Conservation (phyloP, 2,113 vertebrate genomes). For the Excalfactoria chinensis region DNA sequence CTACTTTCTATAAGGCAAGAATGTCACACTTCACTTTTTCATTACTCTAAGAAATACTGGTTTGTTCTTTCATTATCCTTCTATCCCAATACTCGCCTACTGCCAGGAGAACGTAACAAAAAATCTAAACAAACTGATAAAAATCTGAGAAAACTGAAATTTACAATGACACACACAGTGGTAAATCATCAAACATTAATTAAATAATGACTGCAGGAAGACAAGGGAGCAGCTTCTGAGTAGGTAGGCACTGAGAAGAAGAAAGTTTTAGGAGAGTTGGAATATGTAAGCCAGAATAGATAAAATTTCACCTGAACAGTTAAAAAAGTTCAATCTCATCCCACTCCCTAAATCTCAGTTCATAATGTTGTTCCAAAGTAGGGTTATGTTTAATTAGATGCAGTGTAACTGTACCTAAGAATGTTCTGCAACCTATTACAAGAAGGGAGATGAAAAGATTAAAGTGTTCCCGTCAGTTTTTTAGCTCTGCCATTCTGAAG, state of each 20-base stretch:
- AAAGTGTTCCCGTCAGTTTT: not conserved
- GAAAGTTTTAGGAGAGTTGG: not conserved
- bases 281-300: not conserved
- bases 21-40: not conserved
- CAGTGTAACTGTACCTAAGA: not conserved
- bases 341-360: not conserved
- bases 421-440: not conserved
- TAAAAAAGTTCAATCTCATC: not conserved
- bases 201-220: not conserved
- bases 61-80: not conserved
- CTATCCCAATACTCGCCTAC: not conserved
- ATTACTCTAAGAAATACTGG: not conserved
- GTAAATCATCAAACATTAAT: not conserved
- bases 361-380: not conserved
- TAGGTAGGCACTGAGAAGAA: not conserved
- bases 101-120: not conserved
- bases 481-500: not conserved
- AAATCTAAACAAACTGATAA: not conserved
- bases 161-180: not conserved
- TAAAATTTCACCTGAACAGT: not conserved
- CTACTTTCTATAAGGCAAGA: not conserved
- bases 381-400: not conserved
- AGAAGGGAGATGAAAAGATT: not conserved
- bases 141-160: not conserved
- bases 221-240: not conserved